Conservation (phyloP, 2,888 invertebrate species). For the Polylopha cassiicola region DNA sequence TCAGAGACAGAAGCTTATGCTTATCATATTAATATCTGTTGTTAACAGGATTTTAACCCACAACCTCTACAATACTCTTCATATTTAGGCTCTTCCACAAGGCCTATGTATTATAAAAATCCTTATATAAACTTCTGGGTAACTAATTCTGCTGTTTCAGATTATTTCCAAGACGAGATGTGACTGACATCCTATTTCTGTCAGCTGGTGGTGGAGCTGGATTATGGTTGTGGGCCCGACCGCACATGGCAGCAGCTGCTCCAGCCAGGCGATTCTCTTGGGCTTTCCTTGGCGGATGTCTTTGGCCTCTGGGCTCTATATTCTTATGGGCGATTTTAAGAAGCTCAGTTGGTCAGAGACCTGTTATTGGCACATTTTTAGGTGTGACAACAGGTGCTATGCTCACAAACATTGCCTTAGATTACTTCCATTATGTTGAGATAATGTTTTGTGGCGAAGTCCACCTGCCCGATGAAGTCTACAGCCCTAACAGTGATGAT, state of each 20-base stretch:
- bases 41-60: no score
- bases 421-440: conserved; percentile 81
- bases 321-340: conserved; percentile 92
- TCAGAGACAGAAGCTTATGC: no score
- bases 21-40: no score
- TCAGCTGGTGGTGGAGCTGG: conserved; percentile 90
- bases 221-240: conserved; percentile 88
- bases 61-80: no score
- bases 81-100: no score
- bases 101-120: no score
- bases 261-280: conserved; percentile 80
- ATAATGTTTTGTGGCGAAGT: conserved; percentile 75
- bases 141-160: conserved; percentile 63
- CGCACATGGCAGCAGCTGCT: conserved; percentile 83
- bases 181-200: conserved; percentile 88
- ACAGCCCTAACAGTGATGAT: conserved; percentile 71
- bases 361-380: conserved; percentile 80
- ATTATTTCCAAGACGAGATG: conserved; percentile 83
- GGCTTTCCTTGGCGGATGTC: conserved; percentile 85
- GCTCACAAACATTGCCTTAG: conserved; percentile 79
- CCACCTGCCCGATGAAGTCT: conserved; percentile 62
- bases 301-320: conserved; percentile 94
- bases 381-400: conserved; percentile 84
- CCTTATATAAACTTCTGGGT: no score
- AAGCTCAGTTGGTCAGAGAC: conserved; percentile 84